These are phyloP conservation scores for Eupristina koningsbergeri DNA, from an alignment of 1,140 invertebrate genomes.

Conservation along the genomic window DNA sequence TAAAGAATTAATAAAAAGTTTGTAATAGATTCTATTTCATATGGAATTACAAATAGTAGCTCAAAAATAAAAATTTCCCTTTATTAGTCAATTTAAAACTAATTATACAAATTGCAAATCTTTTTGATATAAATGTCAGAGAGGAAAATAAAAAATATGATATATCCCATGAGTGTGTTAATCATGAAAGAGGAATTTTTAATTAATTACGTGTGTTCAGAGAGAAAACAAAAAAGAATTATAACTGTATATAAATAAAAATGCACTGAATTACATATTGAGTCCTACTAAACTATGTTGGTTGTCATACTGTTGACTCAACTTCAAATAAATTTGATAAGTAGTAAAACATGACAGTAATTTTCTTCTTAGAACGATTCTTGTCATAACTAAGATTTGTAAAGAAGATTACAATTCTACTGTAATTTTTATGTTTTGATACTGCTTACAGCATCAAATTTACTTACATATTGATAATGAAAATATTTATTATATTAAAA, in stretches of 20 bases:
- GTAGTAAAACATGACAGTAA: constrained; percentile 24
- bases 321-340: constrained; percentile 29
- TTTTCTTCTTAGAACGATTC: constrained; percentile 2
- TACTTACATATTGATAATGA: constrained; percentile 22
- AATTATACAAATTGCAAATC: constrained; percentile 21
- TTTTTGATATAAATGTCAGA: constrained; percentile 38
- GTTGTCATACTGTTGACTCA: constrained; percentile 17
- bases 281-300: constrained; percentile 43
- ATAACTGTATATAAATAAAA: constrained; percentile 48
- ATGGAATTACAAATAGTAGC: not conserved
- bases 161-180: constrained; percentile 35
- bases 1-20: too few species aligned
- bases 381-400: not conserved
- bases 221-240: constrained; percentile 2
- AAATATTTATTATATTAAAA: constrained; percentile 40
- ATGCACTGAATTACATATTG: constrained; percentile 47
- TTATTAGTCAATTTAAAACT: constrained; percentile 7
- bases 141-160: constrained; percentile 12
- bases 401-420: constrained; percentile 4
- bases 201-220: constrained; percentile 35
- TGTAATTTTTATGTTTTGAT: constrained; percentile 26
- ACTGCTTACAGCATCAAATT: constrained; percentile 21
- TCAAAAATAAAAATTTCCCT: constrained; percentile 17
- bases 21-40: constrained; percentile 8
- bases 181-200: constrained; percentile 41